Percentiles rank a stretch among this genome's conserved stretches.
These are phyloP conservation scores for Mastomys natalensis DNA, from an alignment of 2,113 vertebrate genomes.

Conservation along the genomic window DNA sequence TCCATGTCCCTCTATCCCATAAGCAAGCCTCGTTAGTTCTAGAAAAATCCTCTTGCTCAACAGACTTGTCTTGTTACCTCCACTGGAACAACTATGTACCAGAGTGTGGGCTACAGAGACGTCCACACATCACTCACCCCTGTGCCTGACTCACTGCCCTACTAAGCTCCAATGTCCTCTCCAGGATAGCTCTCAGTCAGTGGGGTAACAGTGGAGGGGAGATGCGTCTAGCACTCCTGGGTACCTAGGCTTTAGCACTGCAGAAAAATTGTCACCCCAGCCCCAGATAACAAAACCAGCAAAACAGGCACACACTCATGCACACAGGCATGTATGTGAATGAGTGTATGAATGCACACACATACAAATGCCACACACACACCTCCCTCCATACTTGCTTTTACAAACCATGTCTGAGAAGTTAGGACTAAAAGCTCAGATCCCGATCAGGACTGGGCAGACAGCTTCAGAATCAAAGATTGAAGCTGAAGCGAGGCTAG, in stretches of 20 bases:
- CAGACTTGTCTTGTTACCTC: background rate
- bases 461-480: conserved; percentile 74
- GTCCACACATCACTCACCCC: background rate
- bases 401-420: background rate
- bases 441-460: conserved; percentile 57
- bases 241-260: background rate
- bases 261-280: background rate
- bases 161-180: background rate
- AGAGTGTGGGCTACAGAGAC: background rate
- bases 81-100: background rate
- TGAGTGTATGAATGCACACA: background rate
- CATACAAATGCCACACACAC: background rate
- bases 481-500: conserved; percentile 61
- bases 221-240: background rate
- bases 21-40: background rate
- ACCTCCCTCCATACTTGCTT: background rate
- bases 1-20: background rate
- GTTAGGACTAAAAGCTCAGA: conserved; percentile 22
- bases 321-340: background rate
- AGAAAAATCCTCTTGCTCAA: background rate
- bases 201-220: background rate
- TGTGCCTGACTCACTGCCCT: background rate
- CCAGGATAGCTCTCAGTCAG: background rate
- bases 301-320: background rate
- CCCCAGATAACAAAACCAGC: background rate